A percentile compares a stretch with the other conserved stretches of the same genome.
These are phyloP conservation scores for Zosterops hypoxanthus DNA, from an alignment of 2,113 vertebrate genomes.

Conservation along the genomic window DNA sequence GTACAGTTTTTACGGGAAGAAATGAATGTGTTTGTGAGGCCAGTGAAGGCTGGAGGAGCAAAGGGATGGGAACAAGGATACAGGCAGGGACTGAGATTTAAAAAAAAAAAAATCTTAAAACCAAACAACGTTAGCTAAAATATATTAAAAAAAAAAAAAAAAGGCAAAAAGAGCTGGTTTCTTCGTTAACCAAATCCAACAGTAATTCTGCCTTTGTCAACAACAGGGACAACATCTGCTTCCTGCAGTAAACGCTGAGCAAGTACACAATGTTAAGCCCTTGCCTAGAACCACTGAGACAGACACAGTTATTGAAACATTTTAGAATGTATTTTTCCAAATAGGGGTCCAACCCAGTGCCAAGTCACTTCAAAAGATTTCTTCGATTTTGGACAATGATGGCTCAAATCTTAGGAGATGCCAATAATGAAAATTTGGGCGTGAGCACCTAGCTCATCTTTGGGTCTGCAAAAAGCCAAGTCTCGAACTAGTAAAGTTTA, in stretches of 20 bases:
- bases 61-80: not conserved
- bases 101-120: not conserved
- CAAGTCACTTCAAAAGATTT: not conserved
- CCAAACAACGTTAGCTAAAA: not conserved
- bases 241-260: not conserved
- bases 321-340: not conserved
- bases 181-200: conserved; percentile 11
- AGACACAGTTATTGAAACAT: not conserved
- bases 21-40: conserved; percentile 15
- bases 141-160: not conserved
- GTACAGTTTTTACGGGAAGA: conserved; percentile 40
- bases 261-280: not conserved
- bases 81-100: conserved; percentile 12
- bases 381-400: not conserved
- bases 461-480: not conserved
- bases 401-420: not conserved
- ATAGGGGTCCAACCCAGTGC: not conserved
- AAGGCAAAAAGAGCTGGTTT: not conserved
- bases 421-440: not conserved
- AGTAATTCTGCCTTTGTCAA: not conserved
- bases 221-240: conserved; percentile 11
- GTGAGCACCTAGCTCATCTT: not conserved
- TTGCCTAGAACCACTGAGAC: not conserved
- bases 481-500: not conserved
- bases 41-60: not conserved